phyloP scores from a whole-genome alignment of 2,888 invertebrate species.

The Girardia tigrina region DNA sequence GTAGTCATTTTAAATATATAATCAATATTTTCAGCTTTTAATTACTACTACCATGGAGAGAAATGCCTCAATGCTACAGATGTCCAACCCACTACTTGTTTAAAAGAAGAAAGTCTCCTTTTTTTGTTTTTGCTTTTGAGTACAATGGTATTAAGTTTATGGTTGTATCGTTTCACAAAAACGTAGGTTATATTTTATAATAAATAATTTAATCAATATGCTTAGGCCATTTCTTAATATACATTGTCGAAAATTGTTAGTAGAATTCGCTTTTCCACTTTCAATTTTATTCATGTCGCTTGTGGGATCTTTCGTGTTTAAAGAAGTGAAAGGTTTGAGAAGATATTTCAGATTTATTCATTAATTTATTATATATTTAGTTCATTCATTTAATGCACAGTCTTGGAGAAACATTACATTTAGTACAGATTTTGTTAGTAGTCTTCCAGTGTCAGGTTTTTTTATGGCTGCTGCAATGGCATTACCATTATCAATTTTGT shows the following conservation, averaged over 20 bases:
- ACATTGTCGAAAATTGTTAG: slow-evolving; percentile 55
- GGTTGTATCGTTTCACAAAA: too few species aligned
- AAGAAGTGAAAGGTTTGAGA: slow-evolving; percentile 54
- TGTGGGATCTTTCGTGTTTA: slow-evolving; percentile 55
- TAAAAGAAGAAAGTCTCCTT: too few species aligned
- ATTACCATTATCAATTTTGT: slow-evolving; percentile 55
- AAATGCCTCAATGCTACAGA: too few species aligned
- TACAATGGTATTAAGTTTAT: too few species aligned
- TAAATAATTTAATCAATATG: slow-evolving; percentile 4
- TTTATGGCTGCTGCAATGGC: slow-evolving; percentile 54
- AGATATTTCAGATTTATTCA: too few species aligned
- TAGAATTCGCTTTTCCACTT: slow-evolving; percentile 57
- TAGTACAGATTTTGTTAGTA: background rate
- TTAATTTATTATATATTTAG: too few species aligned
- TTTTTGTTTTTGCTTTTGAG: too few species aligned
- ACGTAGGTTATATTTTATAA: too few species aligned
- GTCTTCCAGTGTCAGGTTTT: slow-evolving; percentile 38
- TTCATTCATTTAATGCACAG: background rate
- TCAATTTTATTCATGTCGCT: slow-evolving; percentile 56
- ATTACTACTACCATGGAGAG: too few species aligned
- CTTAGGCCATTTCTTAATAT: slow-evolving; percentile 53
- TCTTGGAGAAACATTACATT: background rate
- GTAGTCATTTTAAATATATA: too few species aligned
- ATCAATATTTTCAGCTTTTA: too few species aligned
- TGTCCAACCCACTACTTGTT: too few species aligned